A percentile compares a stretch with the other conserved stretches of the same genome.
These are phyloP conservation scores for Novumbra hubbsi DNA, from an alignment of 2,797 vertebrate genomes.

Conservation along the genomic window DNA sequence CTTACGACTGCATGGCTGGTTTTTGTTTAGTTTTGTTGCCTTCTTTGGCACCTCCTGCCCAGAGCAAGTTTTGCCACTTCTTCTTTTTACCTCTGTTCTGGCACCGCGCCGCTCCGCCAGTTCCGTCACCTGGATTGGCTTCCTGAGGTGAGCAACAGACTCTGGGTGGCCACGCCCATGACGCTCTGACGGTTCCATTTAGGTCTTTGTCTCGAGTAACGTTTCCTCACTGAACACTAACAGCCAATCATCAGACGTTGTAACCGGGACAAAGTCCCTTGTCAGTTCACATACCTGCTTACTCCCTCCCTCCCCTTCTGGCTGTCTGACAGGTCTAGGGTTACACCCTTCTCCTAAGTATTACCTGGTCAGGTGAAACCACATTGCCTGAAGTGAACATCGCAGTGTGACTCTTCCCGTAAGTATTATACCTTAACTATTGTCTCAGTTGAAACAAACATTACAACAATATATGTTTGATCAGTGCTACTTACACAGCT, in stretches of 20 bases:
- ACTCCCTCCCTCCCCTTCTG: slow-evolving; percentile 18
- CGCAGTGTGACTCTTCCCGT: slow-evolving; percentile 41
- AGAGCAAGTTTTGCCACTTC: slow-evolving; percentile 72
- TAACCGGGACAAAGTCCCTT: slow-evolving; percentile 63
- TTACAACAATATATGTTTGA: not conserved
- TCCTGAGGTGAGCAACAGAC: slow-evolving; percentile 48
- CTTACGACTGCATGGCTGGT: not conserved
- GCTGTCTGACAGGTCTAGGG: slow-evolving; percentile 47
- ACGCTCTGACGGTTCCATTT: slow-evolving; percentile 14
- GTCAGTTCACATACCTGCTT: slow-evolving; percentile 23
- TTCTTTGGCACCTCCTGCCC: slow-evolving; percentile 22
- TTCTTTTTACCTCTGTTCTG: slow-evolving; percentile 62
- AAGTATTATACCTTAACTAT: slow-evolving; percentile 35
- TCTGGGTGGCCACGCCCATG: slow-evolving; percentile 33
- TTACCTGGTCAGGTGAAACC: slow-evolving; percentile 70
- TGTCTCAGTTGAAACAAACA: not conserved
- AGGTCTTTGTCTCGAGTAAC: slow-evolving; percentile 27
- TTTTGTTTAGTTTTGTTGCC: not conserved
- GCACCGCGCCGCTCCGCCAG: slow-evolving; percentile 55
- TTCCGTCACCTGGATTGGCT: slow-evolving; percentile 69
- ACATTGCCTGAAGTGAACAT: slow-evolving; percentile 40
- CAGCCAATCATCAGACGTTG: slow-evolving; percentile 38
- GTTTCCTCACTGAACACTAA: slow-evolving; percentile 34
- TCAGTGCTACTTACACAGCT: not conserved
- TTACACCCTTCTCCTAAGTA: slow-evolving; percentile 57